A percentile compares a stretch with the other conserved stretches of the same genome.
phyloP scores from a whole-genome alignment of 2,888 invertebrate genomes.

The Eudemis profundana region DNA sequence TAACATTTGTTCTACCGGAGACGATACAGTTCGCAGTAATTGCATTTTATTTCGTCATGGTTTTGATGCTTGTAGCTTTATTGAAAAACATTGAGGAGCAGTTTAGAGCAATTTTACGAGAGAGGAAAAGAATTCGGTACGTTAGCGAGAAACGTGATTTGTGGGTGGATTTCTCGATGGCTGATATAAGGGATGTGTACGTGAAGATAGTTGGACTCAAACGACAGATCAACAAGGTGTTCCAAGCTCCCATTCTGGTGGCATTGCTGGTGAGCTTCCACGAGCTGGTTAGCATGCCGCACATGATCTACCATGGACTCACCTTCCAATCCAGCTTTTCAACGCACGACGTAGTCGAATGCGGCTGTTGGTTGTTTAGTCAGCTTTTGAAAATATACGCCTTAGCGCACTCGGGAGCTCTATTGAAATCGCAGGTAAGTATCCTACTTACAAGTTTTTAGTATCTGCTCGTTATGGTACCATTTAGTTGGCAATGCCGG shows the following conservation, averaged over 20 bases:
- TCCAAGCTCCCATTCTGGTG: conserved; percentile 38
- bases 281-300: conserved; percentile 33
- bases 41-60: conserved; percentile 28
- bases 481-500: too few relatives aligned
- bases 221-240: conserved; percentile 32
- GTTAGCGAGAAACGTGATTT: neutral
- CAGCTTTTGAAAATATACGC: conserved; percentile 12
- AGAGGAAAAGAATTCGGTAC: neutral
- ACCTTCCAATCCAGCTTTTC: conserved; percentile 24
- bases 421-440: conserved; percentile 18
- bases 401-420: conserved; percentile 2
- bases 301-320: conserved; percentile 41
- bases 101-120: neutral
- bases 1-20: conserved; percentile 32
- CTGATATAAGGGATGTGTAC: conserved; percentile 32
- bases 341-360: neutral
- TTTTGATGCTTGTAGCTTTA: conserved; percentile 37
- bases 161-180: neutral
- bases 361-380: neutral
- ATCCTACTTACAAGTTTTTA: neutral
- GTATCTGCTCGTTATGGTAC: too few relatives aligned
- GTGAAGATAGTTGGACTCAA: conserved; percentile 25
- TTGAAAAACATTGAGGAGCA: conserved; percentile 40
- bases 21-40: conserved; percentile 37
- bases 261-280: conserved; percentile 36